A percentile compares a stretch with the other conserved stretches of the same genome.
Conservation (phyloP, 2,113 vertebrate species). For the Aldabrachelys gigantea region DNA sequence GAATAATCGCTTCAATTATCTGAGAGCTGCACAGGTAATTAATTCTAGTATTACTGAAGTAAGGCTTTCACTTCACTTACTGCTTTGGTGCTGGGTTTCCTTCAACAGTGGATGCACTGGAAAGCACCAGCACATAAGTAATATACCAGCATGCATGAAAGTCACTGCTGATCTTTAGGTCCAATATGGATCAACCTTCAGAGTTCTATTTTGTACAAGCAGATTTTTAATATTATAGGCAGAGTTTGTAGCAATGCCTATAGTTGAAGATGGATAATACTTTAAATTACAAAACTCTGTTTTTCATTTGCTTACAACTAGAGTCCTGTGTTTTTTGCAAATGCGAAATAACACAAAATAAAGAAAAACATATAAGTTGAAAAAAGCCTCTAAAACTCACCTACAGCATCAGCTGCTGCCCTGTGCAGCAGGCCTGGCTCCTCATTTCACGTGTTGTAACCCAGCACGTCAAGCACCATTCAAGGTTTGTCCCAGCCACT, state of each 20-base stretch:
- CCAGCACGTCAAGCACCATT: not conserved
- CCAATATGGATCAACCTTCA: not conserved
- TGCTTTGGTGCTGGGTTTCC: not conserved
- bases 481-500: not conserved
- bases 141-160: not conserved
- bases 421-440: not conserved
- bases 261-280: not conserved
- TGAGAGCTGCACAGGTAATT: conserved; percentile 56
- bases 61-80: conserved; percentile 24
- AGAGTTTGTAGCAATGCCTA: not conserved
- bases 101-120: not conserved
- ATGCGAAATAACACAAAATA: not conserved
- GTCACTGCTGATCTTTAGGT: not conserved
- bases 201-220: not conserved
- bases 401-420: not conserved
- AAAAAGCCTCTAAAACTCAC: not conserved
- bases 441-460: not conserved
- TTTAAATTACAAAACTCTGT: not conserved
- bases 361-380: too few species aligned
- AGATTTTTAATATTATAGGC: not conserved
- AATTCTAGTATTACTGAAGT: conserved; percentile 48
- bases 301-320: not conserved
- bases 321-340: not conserved
- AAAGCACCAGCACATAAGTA: not conserved
- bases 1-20: conserved; percentile 64